These are phyloP conservation scores for Drosophila murphyi DNA, from an alignment of 1,140 invertebrate genomes.

Conservation along the genomic window DNA sequence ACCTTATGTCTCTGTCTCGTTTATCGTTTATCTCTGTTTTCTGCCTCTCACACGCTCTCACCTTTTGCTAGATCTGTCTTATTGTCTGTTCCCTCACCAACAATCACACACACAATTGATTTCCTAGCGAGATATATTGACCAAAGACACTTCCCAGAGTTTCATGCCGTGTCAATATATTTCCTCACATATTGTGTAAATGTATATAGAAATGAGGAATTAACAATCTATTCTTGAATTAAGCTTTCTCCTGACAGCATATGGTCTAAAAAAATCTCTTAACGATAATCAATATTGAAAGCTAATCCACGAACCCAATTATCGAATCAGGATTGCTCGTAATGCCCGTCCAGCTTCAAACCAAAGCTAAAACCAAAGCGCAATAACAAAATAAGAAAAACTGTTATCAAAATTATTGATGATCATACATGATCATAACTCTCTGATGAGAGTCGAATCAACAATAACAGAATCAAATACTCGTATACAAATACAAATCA, in stretches of 20 bases:
- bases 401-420: conserved; percentile 54
- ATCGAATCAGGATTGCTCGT: conserved; percentile 22
- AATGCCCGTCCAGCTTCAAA: conserved; percentile 41
- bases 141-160: conserved; percentile 25
- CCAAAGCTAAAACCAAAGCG: conserved; percentile 31
- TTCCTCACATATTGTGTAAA: conserved; percentile 56
- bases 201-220: conserved; percentile 70
- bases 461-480: conserved; percentile 71
- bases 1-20: conserved; percentile 69
- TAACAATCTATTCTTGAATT: conserved; percentile 45
- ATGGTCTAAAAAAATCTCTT: conserved; percentile 35
- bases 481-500: conserved; percentile 57
- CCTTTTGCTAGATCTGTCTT: conserved; percentile 72
- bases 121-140: conserved; percentile 52
- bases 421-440: conserved; percentile 16
- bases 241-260: conserved; percentile 34
- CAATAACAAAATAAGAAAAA: conserved; percentile 55
- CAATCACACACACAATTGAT: conserved; percentile 27
- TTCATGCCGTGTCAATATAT: conserved; percentile 42
- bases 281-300: conserved; percentile 56
- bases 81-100: conserved; percentile 63
- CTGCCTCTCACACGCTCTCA: conserved; percentile 77
- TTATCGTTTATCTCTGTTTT: conserved; percentile 71
- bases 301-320: conserved; percentile 24
- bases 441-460: conserved; percentile 31